Percentiles rank a stretch among this genome's conserved stretches.
phyloP scores from a whole-genome alignment of 2,113 vertebrate species.

The Amazona guildingii region DNA sequence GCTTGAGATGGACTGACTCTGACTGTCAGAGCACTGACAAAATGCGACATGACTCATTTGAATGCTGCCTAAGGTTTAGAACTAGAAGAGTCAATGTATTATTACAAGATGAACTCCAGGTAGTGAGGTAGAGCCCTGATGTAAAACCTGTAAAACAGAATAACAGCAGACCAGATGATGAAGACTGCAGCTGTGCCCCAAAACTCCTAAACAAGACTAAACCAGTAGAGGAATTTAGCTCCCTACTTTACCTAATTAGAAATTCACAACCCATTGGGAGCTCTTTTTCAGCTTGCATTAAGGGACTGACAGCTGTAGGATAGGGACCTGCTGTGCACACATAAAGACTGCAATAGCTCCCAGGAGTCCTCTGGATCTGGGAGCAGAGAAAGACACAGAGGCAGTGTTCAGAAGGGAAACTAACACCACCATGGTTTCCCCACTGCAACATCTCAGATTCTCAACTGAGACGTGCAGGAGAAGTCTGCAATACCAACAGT shows the following conservation, averaged over 20 bases:
- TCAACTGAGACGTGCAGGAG: background rate
- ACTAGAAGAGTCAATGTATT: background rate
- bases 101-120: background rate
- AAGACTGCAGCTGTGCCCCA: background rate
- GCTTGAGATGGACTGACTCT: background rate
- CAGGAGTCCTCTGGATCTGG: background rate
- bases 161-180: background rate
- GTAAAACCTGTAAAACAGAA: background rate
- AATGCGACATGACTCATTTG: background rate
- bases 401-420: background rate
- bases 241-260: background rate
- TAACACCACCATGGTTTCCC: rapidly evolving
- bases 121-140: background rate
- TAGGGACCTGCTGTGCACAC: background rate
- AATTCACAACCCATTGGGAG: background rate
- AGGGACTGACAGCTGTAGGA: background rate
- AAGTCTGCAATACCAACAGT: background rate
- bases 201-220: background rate
- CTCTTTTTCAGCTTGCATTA: background rate
- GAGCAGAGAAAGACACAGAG: background rate
- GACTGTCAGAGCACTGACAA: background rate
- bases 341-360: background rate
- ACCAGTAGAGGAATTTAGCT: background rate
- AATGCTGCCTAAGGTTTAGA: background rate
- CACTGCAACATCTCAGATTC: background rate